Evolutionary conservation across 2,888 invertebrate species (phyloP).

Genomic region (Drosophila parthenogenetica): DNA sequence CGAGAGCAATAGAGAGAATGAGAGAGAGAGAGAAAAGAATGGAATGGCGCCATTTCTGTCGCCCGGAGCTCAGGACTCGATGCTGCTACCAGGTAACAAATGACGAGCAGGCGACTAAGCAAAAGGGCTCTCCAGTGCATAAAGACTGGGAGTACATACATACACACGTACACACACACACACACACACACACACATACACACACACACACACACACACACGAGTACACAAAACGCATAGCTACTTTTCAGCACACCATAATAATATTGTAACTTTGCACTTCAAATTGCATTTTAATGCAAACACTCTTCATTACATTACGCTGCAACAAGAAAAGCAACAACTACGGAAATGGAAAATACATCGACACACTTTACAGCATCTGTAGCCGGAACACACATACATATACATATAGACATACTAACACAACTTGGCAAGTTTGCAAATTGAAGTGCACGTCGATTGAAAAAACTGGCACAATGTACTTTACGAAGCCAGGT

Average conservation of each 20-base stretch:
- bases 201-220: neutral
- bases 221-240: neutral
- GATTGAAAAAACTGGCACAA: constrained; percentile 73
- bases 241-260: constrained; percentile 57
- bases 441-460: constrained; percentile 74
- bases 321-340: constrained; percentile 54
- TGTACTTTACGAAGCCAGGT: constrained; percentile 55
- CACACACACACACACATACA: constrained; percentile 15
- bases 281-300: constrained; percentile 80
- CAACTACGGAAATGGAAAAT: constrained; percentile 66
- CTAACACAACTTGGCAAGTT: constrained; percentile 41
- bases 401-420: constrained; percentile 27
- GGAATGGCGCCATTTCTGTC: constrained; percentile 41
- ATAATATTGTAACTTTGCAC: constrained; percentile 79
- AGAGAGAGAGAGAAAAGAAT: neutral
- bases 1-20: neutral
- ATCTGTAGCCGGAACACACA: constrained; percentile 62
- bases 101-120: constrained; percentile 33
- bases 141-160: constrained; percentile 9
- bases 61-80: constrained; percentile 16
- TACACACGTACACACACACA: constrained; percentile 12
- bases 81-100: constrained; percentile 42
- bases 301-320: constrained; percentile 80
- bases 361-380: constrained; percentile 71
- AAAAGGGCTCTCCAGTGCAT: constrained; percentile 57